A percentile compares a stretch with the other conserved stretches of the same genome.
Conservation (phyloP, 37 sponge, comb jelly and placozoan genomes). For the Beroe ovata region DNA sequence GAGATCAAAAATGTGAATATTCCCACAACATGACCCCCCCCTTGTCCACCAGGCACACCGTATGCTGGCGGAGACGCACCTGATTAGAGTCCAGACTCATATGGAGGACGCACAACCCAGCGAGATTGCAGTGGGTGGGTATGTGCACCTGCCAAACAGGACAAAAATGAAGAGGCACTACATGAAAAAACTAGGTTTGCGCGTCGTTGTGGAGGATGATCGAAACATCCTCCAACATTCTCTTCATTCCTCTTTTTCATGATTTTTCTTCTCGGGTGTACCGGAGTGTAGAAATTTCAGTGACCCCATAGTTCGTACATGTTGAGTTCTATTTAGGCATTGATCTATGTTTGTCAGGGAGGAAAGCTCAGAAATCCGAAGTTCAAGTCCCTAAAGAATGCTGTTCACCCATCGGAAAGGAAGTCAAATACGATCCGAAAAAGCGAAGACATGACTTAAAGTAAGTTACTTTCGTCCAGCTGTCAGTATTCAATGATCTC, state of each 20-base stretch:
- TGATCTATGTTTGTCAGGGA: constrained; percentile 17
- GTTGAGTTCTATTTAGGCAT: no score
- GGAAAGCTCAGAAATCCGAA: constrained; percentile 41
- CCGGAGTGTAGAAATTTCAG: no score
- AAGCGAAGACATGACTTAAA: constrained; percentile 28
- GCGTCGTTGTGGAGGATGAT: no score
- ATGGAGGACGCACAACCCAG: constrained; percentile 57
- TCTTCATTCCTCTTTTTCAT: no score
- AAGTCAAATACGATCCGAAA: constrained; percentile 44
- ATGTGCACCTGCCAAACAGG: constrained; percentile 40
- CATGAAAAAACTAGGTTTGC: constrained; percentile 67
- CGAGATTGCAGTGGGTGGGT: constrained; percentile 61
- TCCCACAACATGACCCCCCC: no score
- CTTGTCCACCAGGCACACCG: constrained; percentile 45
- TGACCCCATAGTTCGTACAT: no score
- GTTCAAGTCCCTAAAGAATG: constrained; percentile 50
- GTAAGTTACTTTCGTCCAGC: no score
- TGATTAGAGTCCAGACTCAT: constrained; percentile 45
- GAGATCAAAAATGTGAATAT: no score
- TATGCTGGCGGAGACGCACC: constrained; percentile 40
- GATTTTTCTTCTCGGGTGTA: no score
- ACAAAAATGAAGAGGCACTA: constrained; percentile 59
- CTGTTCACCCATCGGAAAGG: constrained; percentile 15
- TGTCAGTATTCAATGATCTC: neutral
- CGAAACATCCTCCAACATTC: no score